Percentiles rank a stretch among this genome's conserved stretches.
Conservation (phyloP, 2,888 invertebrate species). For the Endomychus coccineus region DNA sequence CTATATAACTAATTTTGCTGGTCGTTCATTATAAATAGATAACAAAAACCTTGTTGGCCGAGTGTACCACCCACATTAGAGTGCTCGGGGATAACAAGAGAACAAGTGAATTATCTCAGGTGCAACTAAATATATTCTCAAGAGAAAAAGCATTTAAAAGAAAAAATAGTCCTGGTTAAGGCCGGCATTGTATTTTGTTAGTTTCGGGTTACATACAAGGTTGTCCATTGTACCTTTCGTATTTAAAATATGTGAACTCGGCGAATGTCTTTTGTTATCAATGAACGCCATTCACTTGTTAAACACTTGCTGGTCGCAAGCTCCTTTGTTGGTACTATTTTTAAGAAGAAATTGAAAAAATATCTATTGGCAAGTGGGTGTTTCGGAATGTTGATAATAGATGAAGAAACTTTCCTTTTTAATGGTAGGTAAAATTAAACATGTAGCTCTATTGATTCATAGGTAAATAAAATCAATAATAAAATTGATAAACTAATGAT, state of each 20-base stretch:
- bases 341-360: too few species aligned
- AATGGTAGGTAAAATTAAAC: too few species aligned
- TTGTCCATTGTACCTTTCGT: conserved; percentile 23
- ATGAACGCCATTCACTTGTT: conserved; percentile 28
- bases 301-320: conserved; percentile 24
- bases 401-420: too few species aligned
- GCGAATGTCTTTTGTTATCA: conserved; percentile 27
- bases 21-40: too few species aligned
- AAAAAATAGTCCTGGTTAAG: conserved; percentile 8
- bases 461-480: too few species aligned
- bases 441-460: too few species aligned
- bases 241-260: conserved; percentile 27
- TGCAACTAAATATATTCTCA: conserved; percentile 23
- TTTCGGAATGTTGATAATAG: too few species aligned
- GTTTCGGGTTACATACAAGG: conserved; percentile 30
- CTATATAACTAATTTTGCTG: too few species aligned
- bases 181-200: conserved; percentile 21
- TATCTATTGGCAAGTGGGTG: too few species aligned
- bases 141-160: conserved; percentile 18
- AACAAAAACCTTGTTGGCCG: too few species aligned
- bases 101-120: conserved; percentile 29
- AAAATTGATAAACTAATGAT: too few species aligned
- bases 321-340: conserved; percentile 18
- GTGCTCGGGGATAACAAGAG: conserved; percentile 17
- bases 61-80: background rate